Evolutionary conservation across 1,140 invertebrate species (phyloP), one percentile per base, ranked within the genome.

Genomic region (Neodiprion fabricii): DNA sequence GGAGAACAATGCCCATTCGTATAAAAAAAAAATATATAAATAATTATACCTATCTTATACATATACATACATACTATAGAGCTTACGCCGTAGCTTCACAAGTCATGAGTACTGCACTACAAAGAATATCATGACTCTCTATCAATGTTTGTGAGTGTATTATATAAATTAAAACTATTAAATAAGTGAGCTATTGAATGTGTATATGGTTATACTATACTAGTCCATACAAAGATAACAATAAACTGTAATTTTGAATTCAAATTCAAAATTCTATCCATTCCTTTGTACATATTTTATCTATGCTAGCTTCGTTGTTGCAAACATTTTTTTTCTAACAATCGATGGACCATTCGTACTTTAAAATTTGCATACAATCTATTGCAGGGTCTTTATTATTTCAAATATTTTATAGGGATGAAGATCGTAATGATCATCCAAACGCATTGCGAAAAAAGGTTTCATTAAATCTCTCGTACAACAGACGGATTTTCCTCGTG

Each of bases 241-340:
- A 88, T 88, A 87, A 87, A 86, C 84, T 86, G 85, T 87, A 88
- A 87, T 87, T 88, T 88, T 88, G 85, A 88, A 87, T 83, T 87
- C 85, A 86, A 85, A 78, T 78, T 80, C 68, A 77, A 79, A 79
- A 81, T 79, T 61, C 67, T 40, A 78, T 71, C 65, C 53, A 72
- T 71, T 72, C 17, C 1, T 71, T 61, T 80, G 72, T 68, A 73
- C 75, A 61, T 76, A 76, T 70, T 61, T 48, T 66, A 49, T 10
- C 77, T 61, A 65, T 48, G 14, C 21, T 72, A 77, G 48, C 48
- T 48, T 75, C 65, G 72, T 72, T 75, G 48, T 71, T 23, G 67
- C 68, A 72, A 9, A 65, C 72, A 71, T 40, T 21, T 71, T 74
- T 74, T 40, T 40, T 40, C 2, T 40, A 40, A 40, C 28, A 40